Evolutionary conservation across 2,888 invertebrate species (phyloP), one percentile per base, ranked within the genome.

Genomic region (Mesopsocus fuscifrons): DNA sequence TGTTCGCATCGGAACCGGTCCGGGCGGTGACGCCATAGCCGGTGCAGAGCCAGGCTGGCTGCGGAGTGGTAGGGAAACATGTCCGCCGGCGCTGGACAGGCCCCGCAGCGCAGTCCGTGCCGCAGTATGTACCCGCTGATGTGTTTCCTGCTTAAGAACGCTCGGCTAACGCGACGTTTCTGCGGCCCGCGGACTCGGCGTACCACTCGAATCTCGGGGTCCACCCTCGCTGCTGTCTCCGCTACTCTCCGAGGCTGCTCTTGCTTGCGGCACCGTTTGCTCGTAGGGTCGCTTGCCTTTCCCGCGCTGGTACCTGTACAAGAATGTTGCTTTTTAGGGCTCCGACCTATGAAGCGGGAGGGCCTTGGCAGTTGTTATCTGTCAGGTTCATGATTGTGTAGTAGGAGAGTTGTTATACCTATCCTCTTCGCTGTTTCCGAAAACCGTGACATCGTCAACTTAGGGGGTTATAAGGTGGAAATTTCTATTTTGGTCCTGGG

Each of bases 11-110:
- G 55, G 51, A 61, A 65, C 18, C 21, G 15, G 38, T 52, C 52
- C 47, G 55, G 58, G 46, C 53, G 52, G 26, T 53, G 52, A 45
- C 62, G 60, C 69, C 69, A 71, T 17, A 63, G 54, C 34, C 59
- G 56, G 51, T 71, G 71, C 43, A 69, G 52, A 11, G 63, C 55
- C 42, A 68, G 52, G 13, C 64, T 64, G 21, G 57, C 59, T 48
- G 56, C 62, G 2, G 62, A 63, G 49, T 63, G 64, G 50, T 65
- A 67, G 4, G 63, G 60, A 45, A 58, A 57, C 15, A 59, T 54
- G n/a, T 57, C 53, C 8, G 53, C 50, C 23, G 58, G 61, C 44
- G 60, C 60, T 33, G 57, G 57, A 22, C 59, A 59, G 22, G 60
- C 56, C 15, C 56, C 52, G 45, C 59, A 59, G 18, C 60, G 60